Base-by-base conservation (phyloP, 2,888 invertebrate species). In the Mantis religiosa region DNA sequence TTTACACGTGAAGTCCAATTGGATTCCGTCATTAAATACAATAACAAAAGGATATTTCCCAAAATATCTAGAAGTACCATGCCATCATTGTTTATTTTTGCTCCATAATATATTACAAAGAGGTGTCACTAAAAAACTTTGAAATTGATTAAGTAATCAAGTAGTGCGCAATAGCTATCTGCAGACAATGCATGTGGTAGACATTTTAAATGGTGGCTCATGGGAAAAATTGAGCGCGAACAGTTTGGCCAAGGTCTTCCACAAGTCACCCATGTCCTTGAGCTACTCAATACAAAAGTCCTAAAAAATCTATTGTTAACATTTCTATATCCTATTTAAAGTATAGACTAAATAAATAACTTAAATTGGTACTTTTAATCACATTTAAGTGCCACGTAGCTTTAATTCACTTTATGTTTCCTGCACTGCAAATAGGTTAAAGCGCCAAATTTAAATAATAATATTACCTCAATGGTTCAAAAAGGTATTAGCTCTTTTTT, bases 181-280 rank as follows among this genome's bases (percentile, higher is more conserved):
- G 81, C 87, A 89, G 88, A 89, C 89, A 88, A 89, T 89, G 28
- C 89, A 89, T 89, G 89, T 89, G 89, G 89, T 89, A 89, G 89
- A 89, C 89, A 89, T 89, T 89, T 89, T 89, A 84, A 89, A 89
- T 88, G 87, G 88, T 89, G 90, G 89, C 89, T 89, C 87, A 89
- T 90, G 90, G 90, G 90, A 87, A 89, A 89, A 89, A 90, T 90
- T 89, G 88, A 89, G 89, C 89, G 89, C 89, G 89, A 89, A 90
- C 89, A 47, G 87, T 90, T 83, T 89, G 88, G 25, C 85, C 90
- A 86, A 89, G 88, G 88, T 54, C 83, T 89, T 28, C 84, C 54
- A 54, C 81, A 85, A 85, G 82, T 88, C 81, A 28, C 27, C 30
- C 34, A 28, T 41, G 88, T n/a, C 88, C 88, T 88, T 88, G 81